Evolutionary conservation across 1,140 invertebrate genomes (phyloP), one percentile per base, ranked within the genome.

Genomic region (Ceratoteleas bidentatus): DNA sequence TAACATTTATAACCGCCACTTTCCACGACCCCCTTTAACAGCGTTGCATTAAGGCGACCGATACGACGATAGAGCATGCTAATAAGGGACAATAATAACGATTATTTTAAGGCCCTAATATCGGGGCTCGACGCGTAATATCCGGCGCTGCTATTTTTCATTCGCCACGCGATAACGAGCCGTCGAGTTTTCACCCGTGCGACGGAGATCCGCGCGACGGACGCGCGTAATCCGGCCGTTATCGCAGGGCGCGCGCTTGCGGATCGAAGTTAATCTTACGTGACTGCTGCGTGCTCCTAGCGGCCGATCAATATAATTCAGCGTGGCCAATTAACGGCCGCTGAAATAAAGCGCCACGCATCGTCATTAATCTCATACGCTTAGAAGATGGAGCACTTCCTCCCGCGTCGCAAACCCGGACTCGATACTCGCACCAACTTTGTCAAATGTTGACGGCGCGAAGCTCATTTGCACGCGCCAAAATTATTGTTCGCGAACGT

Each of bases 41-140:
- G 64, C 79, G 62, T 56, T 78, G 83, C 85, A 78, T 86, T 83
- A 84, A 85, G 84, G 66, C 79, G 78, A 81, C 85, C 86, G 87
- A 88, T 88, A 86, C 84, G 66, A 85, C 84, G 88, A 88, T 88
- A 85, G 78, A 85, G 85, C 86, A 87, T 86, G 86, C 86, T 88
- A 88, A 88, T 88, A 87, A 88, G 84, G 68, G 85, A 85, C 85
- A 87, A 86, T 87, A 86, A 86, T 85, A 85, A 86, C 86, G 87
- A 89, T 88, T 87, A 87, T 85, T 87, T 85, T 77, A 85, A 86
- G 84, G 79, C 70, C 66, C 62, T 84, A 81, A 84, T 85, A 85
- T 84, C 73, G 69, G 74, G 50, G 65, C 74, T 50, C 33, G 49
- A 52, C 60, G 40, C 58, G 75, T 86, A 86, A 85, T 83, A 88